Base-by-base conservation (phyloP, 2,113 vertebrate genomes). In the Synchiropus splendidus region DNA sequence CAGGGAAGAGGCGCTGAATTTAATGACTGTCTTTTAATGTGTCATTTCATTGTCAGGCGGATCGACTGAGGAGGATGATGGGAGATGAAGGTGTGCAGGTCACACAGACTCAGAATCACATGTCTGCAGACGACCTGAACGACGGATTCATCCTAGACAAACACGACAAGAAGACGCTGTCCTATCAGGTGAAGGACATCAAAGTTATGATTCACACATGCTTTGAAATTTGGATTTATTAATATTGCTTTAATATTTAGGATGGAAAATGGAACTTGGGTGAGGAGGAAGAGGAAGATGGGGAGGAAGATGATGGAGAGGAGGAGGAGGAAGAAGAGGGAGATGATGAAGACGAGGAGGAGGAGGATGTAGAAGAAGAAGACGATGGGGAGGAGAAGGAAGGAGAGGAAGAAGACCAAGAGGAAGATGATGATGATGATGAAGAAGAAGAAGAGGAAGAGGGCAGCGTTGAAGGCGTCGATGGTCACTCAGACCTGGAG, bases 101-200 rank as follows among this genome's bases (percentile, higher is more conserved):
- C 0, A 15, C 21, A 1, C 80, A 74, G 64, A 84, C 52, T 42
- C 72, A 60, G 1, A 77, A 36, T 15, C 89, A 95, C 2, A 0
- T 80, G 31, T 99, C 95, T 1, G 94, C 93, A 1, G 95, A 99
- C 16, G 94, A 97, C 64, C 75, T 99, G 10, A 87, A 85, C 1
- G 93, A 98, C 0, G 86, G 90, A 40, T 99, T 99, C 53, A 57
- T 92, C 18, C 81, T 99, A 5, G 87, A 91, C 48, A 83, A 79
- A 30, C 86, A 91, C 1, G 90, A 95, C 54, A 78, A 86, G 13
- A 78, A 51, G 50, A 72, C 89, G 9, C 80, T 98, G 16, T 77
- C 89, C 12, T 98, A 98, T 62, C 81, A 88, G 64, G 94, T 96
- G 46, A 50, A 64, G 8, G 32, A 18, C 9, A 16, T 16, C 27